Conservation (phyloP, 2,888 invertebrate species). For the Dicyrtomina minuta region DNA sequence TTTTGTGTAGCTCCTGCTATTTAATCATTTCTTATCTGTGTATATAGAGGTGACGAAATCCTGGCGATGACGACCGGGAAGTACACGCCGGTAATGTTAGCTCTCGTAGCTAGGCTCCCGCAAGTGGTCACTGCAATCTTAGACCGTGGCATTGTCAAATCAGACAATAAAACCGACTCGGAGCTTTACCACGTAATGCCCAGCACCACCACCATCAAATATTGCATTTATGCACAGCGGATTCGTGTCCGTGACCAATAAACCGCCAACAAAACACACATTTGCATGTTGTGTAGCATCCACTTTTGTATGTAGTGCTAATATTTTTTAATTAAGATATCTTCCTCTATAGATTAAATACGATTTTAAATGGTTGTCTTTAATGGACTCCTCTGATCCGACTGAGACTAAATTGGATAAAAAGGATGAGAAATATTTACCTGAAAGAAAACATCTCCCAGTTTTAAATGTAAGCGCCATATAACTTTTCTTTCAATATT, state of each 20-base stretch:
- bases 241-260: too few species aligned
- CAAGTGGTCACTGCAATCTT: slow-evolving; percentile 78
- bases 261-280: too few species aligned
- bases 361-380: slow-evolving; percentile 51
- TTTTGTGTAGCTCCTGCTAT: background rate
- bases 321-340: too few species aligned
- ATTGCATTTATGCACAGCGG: too few species aligned
- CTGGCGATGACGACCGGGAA: slow-evolving; percentile 73
- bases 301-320: too few species aligned
- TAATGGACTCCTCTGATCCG: slow-evolving; percentile 27
- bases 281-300: too few species aligned
- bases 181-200: slow-evolving; percentile 79
- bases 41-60: slow-evolving; percentile 69
- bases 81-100: slow-evolving; percentile 76
- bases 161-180: slow-evolving; percentile 80
- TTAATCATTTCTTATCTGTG: background rate
- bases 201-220: too few species aligned
- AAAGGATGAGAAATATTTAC: slow-evolving; percentile 14
- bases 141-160: slow-evolving; percentile 77
- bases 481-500: background rate
- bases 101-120: slow-evolving; percentile 78
- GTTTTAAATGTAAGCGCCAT: slow-evolving; percentile 48
- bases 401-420: slow-evolving; percentile 35
- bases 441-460: slow-evolving; percentile 50
- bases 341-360: slow-evolving; percentile 51